phyloP scores from a whole-genome alignment of 2,797 vertebrate genomes.

The Falco biarmicus region DNA sequence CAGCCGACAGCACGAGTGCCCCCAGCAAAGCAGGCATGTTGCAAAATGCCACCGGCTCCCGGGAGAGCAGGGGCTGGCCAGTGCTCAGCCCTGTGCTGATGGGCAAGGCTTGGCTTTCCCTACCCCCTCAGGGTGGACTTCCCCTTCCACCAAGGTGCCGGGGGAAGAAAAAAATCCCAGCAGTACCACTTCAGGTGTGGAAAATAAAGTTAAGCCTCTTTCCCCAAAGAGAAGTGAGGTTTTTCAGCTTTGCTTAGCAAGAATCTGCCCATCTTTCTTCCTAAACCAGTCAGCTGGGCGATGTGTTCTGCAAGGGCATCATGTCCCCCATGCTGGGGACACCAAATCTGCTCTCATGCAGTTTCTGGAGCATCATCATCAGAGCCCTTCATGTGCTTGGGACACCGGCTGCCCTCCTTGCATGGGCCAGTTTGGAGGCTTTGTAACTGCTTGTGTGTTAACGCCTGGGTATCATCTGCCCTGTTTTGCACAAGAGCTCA shows the following conservation, averaged over 20 bases:
- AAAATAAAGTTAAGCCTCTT: background rate
- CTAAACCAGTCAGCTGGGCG: accelerated
- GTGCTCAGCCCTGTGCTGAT: background rate
- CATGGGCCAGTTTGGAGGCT: background rate
- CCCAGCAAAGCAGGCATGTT: accelerated
- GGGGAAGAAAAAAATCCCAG: background rate
- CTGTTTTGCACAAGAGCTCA: background rate
- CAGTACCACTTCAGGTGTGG: accelerated
- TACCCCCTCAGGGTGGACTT: background rate
- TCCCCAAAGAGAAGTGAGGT: accelerated
- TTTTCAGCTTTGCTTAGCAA: background rate
- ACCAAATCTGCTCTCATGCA: accelerated
- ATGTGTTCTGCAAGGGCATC: background rate
- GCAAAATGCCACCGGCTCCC: background rate
- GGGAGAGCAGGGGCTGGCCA: background rate
- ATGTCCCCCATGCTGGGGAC: accelerated
- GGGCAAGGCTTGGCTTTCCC: background rate
- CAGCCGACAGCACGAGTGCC: accelerated
- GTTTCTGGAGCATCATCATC: background rate
- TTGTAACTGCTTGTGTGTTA: background rate
- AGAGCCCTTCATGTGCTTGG: no score
- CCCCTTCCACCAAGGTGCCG: background rate
- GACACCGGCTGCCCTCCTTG: accelerated
- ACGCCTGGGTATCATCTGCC: no score
- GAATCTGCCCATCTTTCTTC: background rate